Evolutionary conservation across 2,113 vertebrate species (phyloP).

Genomic region (Picathartes gymnocephalus): DNA sequence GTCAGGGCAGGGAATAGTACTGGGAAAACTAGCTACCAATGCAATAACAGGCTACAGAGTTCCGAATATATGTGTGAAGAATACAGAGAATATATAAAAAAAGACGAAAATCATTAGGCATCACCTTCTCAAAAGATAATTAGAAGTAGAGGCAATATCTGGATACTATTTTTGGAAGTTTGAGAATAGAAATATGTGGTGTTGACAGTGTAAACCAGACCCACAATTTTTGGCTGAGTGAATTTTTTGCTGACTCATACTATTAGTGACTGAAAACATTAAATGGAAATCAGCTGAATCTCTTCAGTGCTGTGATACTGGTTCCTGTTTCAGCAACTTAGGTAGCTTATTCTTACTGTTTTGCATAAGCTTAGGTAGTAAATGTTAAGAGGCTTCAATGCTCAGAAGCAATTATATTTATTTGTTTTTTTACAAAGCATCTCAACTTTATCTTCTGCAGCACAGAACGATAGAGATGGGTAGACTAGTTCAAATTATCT

Average conservation of each 20-base stretch:
- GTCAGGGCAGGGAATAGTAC: background rate
- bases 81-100: background rate
- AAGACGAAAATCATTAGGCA: background rate
- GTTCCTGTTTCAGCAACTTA: background rate
- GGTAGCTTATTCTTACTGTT: background rate
- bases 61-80: background rate
- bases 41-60: background rate
- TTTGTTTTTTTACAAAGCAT: background rate
- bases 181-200: background rate
- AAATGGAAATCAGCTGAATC: background rate
- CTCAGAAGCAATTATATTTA: background rate
- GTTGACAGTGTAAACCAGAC: background rate
- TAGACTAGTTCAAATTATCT: background rate
- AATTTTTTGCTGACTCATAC: background rate
- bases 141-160: background rate
- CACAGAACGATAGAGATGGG: background rate
- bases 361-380: background rate
- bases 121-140: background rate
- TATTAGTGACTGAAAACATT: background rate
- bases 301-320: background rate
- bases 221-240: background rate
- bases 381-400: background rate
- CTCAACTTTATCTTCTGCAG: background rate
- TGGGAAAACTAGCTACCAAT: background rate
- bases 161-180: background rate